Percentiles rank a stretch among this genome's conserved stretches.
phyloP scores from a whole-genome alignment of 2,888 invertebrate genomes.

The Eurois occulta region DNA sequence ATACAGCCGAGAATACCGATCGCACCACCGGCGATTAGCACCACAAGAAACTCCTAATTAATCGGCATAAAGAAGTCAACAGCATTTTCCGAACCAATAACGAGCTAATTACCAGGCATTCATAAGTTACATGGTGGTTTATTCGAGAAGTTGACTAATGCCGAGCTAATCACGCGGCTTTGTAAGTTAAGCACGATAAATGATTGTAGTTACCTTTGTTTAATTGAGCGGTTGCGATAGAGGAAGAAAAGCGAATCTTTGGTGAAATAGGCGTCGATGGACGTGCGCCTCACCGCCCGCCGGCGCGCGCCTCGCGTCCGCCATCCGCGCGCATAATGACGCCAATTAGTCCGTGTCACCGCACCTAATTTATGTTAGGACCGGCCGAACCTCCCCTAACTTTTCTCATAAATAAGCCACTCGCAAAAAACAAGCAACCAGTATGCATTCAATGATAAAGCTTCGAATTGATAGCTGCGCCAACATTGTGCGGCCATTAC shows the following conservation, averaged over 20 bases:
- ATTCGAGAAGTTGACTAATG: conserved; percentile 71
- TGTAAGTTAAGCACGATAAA: conserved; percentile 74
- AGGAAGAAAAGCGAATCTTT: conserved; percentile 66
- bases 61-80: conserved; percentile 72
- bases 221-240: conserved; percentile 71
- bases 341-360: conserved; percentile 83
- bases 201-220: conserved; percentile 71
- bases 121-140: conserved; percentile 72
- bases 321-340: conserved; percentile 79
- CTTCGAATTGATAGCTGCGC: conserved; percentile 59
- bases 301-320: conserved; percentile 51
- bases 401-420: conserved; percentile 82
- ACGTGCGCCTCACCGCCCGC: conserved; percentile 51
- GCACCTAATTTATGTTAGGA: conserved; percentile 82
- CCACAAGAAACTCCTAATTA: conserved; percentile 75
- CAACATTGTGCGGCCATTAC: conserved; percentile 48
- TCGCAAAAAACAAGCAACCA: conserved; percentile 77
- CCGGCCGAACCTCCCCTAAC: conserved; percentile 78
- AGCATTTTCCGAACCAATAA: conserved; percentile 68
- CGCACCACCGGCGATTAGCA: conserved; percentile 65
- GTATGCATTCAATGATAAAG: conserved; percentile 69
- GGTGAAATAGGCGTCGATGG: conserved; percentile 53
- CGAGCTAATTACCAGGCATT: conserved; percentile 71
- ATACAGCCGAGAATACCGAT: conserved; percentile 67
- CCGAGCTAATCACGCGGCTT: conserved; percentile 72